Percentiles rank a stretch among this genome's conserved stretches.
These are phyloP conservation scores for Alectura lathami DNA, from an alignment of 2,113 vertebrate genomes.

Conservation along the genomic window DNA sequence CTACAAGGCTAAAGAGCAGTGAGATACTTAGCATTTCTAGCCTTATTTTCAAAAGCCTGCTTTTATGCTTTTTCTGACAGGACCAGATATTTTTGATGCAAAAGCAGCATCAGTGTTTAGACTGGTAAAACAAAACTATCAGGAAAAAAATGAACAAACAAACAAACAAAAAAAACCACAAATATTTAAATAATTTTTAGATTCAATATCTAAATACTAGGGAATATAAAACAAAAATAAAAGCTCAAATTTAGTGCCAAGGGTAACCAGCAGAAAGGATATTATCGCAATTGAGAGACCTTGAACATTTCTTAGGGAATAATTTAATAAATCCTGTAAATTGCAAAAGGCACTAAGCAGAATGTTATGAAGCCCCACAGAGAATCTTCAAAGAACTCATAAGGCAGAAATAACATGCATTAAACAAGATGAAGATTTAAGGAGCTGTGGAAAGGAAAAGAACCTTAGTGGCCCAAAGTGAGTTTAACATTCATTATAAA, in stretches of 20 bases:
- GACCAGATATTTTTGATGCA: neutral
- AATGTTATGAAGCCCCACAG: neutral
- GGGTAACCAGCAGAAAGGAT: neutral
- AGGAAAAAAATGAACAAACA: neutral
- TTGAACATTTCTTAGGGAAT: neutral
- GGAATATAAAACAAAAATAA: neutral
- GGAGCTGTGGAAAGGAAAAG: neutral
- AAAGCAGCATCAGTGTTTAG: neutral
- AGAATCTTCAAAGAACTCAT: constrained; percentile 25
- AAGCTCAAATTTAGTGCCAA: neutral
- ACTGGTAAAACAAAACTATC: neutral
- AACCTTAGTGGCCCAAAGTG: neutral
- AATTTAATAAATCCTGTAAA: constrained; percentile 27
- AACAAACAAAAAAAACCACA: neutral
- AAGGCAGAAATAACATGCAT: neutral
- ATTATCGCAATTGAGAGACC: neutral
- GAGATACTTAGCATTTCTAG: neutral
- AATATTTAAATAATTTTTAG: neutral
- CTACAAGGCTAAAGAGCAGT: neutral
- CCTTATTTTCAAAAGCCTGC: neutral
- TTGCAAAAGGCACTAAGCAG: neutral
- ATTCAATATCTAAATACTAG: neutral
- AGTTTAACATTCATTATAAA: neutral
- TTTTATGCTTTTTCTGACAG: neutral
- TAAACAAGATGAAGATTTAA: constrained; percentile 37